These are phyloP conservation scores for Azorinus chamasolen DNA, from an alignment of 2,888 invertebrate species.

Conservation along the genomic window DNA sequence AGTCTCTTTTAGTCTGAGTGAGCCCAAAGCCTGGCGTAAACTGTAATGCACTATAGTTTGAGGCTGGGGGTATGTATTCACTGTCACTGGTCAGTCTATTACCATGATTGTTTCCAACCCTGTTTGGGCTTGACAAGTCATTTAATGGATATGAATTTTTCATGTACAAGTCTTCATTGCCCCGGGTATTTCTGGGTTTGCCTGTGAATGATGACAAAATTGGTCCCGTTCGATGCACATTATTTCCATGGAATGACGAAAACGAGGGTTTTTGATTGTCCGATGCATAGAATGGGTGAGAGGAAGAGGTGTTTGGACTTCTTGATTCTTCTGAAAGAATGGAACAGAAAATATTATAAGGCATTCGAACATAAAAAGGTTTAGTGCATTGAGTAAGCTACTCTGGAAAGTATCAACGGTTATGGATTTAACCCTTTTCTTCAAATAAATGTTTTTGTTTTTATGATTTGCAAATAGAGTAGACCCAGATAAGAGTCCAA, in stretches of 20 bases:
- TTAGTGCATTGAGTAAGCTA: background rate
- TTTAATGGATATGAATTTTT: constrained; percentile 54
- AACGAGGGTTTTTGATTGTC: constrained; percentile 60
- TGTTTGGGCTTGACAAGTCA: constrained; percentile 61
- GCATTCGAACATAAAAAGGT: background rate
- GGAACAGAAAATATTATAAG: background rate
- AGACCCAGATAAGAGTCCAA: too few relatives aligned
- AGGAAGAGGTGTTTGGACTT: constrained; percentile 59
- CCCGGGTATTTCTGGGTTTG: constrained; percentile 30
- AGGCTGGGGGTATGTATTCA: constrained; percentile 16
- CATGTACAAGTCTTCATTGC: constrained; percentile 31
- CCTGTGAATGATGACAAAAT: constrained; percentile 55
- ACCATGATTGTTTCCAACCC: constrained; percentile 21
- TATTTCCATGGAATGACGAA: constrained; percentile 61
- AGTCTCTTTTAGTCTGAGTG: constrained; percentile 31
- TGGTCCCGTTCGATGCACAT: constrained; percentile 57
- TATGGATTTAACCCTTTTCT: too few relatives aligned
- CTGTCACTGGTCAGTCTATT: constrained; percentile 39
- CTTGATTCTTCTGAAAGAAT: constrained; percentile 57
- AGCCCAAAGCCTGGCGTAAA: constrained; percentile 32
- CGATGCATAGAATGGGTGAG: constrained; percentile 62
- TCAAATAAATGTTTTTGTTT: too few relatives aligned
- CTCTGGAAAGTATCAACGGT: too few relatives aligned
- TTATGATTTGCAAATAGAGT: too few relatives aligned
- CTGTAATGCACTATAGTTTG: constrained; percentile 20